These are phyloP conservation scores for Drosophila willistoni DNA, from an alignment of 1,140 invertebrate genomes.

Conservation along the genomic window DNA sequence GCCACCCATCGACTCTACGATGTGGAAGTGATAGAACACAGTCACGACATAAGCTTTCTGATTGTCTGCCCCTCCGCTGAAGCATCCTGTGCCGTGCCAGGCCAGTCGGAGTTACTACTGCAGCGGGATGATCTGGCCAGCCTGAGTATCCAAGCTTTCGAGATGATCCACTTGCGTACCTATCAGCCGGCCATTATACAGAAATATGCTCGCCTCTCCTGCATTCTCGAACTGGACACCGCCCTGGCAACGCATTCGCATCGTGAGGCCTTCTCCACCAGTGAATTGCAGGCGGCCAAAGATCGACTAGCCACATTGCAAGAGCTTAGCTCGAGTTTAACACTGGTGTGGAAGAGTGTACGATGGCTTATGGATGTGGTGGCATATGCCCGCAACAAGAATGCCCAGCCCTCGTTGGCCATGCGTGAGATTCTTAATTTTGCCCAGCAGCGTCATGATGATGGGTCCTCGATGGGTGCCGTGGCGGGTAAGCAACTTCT, in stretches of 20 bases:
- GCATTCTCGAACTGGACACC: slow-evolving; percentile 95
- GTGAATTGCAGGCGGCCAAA: slow-evolving; percentile 93
- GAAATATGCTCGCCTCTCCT: slow-evolving; percentile 95
- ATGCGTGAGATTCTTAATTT: slow-evolving; percentile 78
- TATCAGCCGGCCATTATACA: slow-evolving; percentile 95
- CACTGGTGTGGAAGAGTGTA: slow-evolving; percentile 94
- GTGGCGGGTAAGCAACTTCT: slow-evolving; percentile 84
- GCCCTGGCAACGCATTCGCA: slow-evolving; percentile 95
- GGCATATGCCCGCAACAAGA: slow-evolving; percentile 94
- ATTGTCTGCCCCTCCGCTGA: slow-evolving; percentile 95
- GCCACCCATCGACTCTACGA: slow-evolving; percentile 92
- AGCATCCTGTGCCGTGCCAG: slow-evolving; percentile 94
- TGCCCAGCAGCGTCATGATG: slow-evolving; percentile 40
- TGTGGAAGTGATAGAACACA: slow-evolving; percentile 95
- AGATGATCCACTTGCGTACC: slow-evolving; percentile 96
- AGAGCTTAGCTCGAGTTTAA: slow-evolving; percentile 91
- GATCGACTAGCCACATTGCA: slow-evolving; percentile 92
- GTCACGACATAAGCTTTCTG: slow-evolving; percentile 93
- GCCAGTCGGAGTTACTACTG: slow-evolving; percentile 91
- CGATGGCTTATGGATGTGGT: slow-evolving; percentile 98
- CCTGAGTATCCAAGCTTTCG: slow-evolving; percentile 92
- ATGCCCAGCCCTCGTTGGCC: slow-evolving; percentile 59
- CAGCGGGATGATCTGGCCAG: slow-evolving; percentile 92
- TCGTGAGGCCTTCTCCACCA: slow-evolving; percentile 95
- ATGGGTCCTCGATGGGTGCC: slow-evolving; percentile 8